Conservation (phyloP, 2,888 invertebrate genomes). For the Hydriomena furcata region DNA sequence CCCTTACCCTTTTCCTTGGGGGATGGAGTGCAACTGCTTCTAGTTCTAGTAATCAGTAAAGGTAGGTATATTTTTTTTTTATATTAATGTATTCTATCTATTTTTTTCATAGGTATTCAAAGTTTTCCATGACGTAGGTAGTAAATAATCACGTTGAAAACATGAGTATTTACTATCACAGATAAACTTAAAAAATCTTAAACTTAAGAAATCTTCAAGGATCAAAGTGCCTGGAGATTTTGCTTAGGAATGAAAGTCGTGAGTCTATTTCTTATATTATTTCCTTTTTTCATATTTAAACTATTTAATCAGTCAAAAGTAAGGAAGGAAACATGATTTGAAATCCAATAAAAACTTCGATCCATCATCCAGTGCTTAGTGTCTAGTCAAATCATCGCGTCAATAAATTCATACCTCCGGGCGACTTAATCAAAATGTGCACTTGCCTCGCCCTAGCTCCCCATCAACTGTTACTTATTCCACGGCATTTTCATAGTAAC, state of each 20-base stretch:
- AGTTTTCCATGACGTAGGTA: too few species aligned
- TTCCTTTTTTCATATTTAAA: too few species aligned
- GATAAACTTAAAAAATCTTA: too few species aligned
- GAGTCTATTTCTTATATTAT: too few species aligned
- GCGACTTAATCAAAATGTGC: constrained; percentile 77
- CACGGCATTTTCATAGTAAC: constrained; percentile 28
- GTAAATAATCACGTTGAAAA: too few species aligned
- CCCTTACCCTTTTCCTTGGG: constrained; percentile 29
- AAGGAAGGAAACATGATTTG: constrained; percentile 25
- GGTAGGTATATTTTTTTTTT: too few species aligned
- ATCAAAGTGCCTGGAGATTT: too few species aligned
- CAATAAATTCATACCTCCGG: constrained; percentile 71
- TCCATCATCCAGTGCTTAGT: constrained; percentile 52
- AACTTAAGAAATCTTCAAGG: too few species aligned
- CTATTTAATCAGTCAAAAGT: constrained; percentile 2
- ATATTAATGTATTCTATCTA: too few species aligned
- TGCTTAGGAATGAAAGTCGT: too few species aligned
- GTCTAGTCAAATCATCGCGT: constrained; percentile 53
- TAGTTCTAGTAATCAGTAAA: not conserved
- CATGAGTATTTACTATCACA: too few species aligned
- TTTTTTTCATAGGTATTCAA: too few species aligned
- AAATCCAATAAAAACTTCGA: constrained; percentile 48
- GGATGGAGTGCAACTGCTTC: constrained; percentile 13
- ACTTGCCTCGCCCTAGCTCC: constrained; percentile 50
- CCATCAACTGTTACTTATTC: constrained; percentile 21